These are phyloP conservation scores for Nettapus auritus DNA, from an alignment of 2,113 vertebrate genomes.

Conservation along the genomic window DNA sequence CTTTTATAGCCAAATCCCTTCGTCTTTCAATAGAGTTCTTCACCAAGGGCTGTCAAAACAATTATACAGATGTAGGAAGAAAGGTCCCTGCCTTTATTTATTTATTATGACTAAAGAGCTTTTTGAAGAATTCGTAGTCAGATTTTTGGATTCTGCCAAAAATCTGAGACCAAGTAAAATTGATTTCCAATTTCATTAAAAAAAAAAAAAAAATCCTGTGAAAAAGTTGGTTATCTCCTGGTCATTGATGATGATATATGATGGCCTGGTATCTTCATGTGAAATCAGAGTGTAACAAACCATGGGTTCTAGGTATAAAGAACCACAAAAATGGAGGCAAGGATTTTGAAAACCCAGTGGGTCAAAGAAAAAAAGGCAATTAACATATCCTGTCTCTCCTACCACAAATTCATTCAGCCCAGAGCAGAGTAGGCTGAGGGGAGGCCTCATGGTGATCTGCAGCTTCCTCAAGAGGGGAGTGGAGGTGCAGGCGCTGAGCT, in stretches of 20 bases:
- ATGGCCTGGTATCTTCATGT: not conserved
- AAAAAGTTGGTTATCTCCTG: not conserved
- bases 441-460: too few relatives aligned
- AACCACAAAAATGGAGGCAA: not conserved
- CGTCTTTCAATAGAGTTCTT: not conserved
- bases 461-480: too few relatives aligned
- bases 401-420: not conserved
- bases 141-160: not conserved
- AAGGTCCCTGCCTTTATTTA: not conserved
- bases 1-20: fast-evolving
- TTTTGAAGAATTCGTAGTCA: not conserved
- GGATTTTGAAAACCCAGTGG: not conserved
- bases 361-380: not conserved
- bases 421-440: not conserved
- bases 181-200: not conserved
- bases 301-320: too few relatives aligned
- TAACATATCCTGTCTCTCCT: not conserved
- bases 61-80: not conserved
- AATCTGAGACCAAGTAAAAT: not conserved
- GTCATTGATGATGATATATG: not conserved
- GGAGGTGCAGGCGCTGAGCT: too few relatives aligned
- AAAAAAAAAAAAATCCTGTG: not conserved
- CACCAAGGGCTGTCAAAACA: not conserved
- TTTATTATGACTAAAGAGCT: not conserved
- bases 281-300: not conserved